Base-by-base conservation (phyloP, 2,113 vertebrate genomes). In the Chionodraco myersi region DNA sequence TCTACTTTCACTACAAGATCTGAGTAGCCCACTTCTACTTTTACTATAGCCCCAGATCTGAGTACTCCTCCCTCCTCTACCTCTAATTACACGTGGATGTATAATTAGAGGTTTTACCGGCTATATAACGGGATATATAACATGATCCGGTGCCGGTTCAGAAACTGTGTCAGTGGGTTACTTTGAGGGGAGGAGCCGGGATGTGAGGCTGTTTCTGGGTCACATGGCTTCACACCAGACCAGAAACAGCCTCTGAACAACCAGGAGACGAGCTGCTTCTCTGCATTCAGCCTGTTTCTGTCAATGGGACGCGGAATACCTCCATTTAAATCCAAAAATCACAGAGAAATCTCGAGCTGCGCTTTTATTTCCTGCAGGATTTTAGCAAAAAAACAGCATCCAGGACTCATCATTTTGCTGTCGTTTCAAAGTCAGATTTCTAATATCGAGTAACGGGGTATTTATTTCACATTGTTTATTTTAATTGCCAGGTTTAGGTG, bases 91-190 rank as follows among this genome's bases (percentile, higher is more conserved):
- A 30, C 30, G 4, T 30, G 30, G 30, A 30, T 30, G 30, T 30
- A 30, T 30, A 30, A 30, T 30, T 30, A 30, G 30, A 30, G 30
- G 3, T 30, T 30, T 30, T 30, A 3, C 30, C 3, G 30, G 30
- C 30, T 30, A 30, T 30, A 30, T 30, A 41, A 41, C 36, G 36
- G 5, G 6, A 41, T 41, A 41, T 41, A 41, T 41, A 41, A 41
- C 36, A 41, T 41, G 36, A 41, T 69, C 80, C 77, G 54, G 58
- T 88, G 41, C 65, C 62, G 74, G 21, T 36, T 54, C 70, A 86
- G 86, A 90, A 95, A 96, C 90, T 95, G 91, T 95, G 96, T 95
- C 94, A 95, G 94, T 95, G 93, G 95, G 95, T 95, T 94, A 95
- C 88, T 74, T 76, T 67, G 88, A 87, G n/a, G 72, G 94, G 91